A percentile compares a stretch with the other conserved stretches of the same genome.
Conservation (phyloP, 2,888 invertebrate genomes). For the Hyles lineata region DNA sequence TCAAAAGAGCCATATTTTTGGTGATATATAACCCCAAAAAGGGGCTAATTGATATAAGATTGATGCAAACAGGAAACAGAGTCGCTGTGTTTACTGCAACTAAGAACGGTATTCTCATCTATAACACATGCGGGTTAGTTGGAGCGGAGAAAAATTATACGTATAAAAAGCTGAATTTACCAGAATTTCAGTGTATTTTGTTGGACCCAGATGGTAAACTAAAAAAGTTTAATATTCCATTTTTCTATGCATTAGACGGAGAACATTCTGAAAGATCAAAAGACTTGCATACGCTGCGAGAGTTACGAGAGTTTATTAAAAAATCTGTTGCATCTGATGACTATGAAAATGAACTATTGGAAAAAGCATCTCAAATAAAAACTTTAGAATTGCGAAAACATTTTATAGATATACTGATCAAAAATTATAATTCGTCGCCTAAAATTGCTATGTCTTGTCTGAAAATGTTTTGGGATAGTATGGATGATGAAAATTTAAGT, state of each 20-base stretch:
- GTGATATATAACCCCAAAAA: slow-evolving; percentile 97
- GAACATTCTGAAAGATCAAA: slow-evolving; percentile 94
- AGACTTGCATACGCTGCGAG: slow-evolving; percentile 94
- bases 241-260: slow-evolving; percentile 95
- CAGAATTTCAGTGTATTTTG: slow-evolving; percentile 90
- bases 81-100: slow-evolving; percentile 96
- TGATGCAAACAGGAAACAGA: slow-evolving; percentile 94
- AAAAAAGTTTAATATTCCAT: slow-evolving; percentile 94
- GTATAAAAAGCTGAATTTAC: slow-evolving; percentile 84
- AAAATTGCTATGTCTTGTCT: slow-evolving; percentile 83
- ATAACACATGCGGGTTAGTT: slow-evolving; percentile 92
- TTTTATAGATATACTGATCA: slow-evolving; percentile 88
- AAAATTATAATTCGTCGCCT: slow-evolving; percentile 86
- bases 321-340: slow-evolving; percentile 80
- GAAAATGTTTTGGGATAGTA: slow-evolving; percentile 77
- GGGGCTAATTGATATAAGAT: slow-evolving; percentile 97
- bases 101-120: slow-evolving; percentile 92
- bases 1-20: slow-evolving; percentile 91
- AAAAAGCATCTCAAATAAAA: slow-evolving; percentile 86
- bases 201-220: slow-evolving; percentile 93
- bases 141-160: slow-evolving; percentile 86
- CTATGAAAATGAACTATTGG: slow-evolving; percentile 80
- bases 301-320: slow-evolving; percentile 88
- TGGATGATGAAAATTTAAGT: slow-evolving; percentile 50
- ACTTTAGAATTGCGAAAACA: slow-evolving; percentile 90